Base-by-base conservation (phyloP, 2,113 vertebrate genomes). In the Heterocephalus glaber region DNA sequence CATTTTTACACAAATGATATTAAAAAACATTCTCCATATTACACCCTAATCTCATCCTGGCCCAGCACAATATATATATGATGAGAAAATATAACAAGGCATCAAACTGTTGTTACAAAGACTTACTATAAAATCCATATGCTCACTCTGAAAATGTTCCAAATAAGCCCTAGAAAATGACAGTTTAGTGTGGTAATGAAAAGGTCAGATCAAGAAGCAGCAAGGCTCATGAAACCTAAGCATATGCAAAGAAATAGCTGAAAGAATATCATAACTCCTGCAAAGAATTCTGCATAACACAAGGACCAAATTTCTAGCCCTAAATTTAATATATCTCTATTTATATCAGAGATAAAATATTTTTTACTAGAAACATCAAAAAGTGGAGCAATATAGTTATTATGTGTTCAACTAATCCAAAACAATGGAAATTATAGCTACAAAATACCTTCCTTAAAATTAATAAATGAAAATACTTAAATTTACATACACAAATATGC, bases 121-220 rank as follows among this genome's bases (percentile, higher is more conserved):
- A 85, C 92, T 96, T 85, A 93, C 89, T 97, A 96, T 93, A 97
- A 97, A 96, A 96, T 86, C 96, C 97, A 97, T 96, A 97, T 96
- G 96, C 81, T 95, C 54, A 49, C n/a, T 93, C 84, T 97, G 96
- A 95, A 95, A 87, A 92, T 90, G 41, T 94, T 97, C 96, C 96
- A 97, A 95, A 95, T 66, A 92, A 97, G 87, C 33, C 49, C 68
- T 83, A 95, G 84, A 93, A 96, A 90, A 54, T 94, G 96, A 89
- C 65, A 91, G 84, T 96, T 96, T 98, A 90, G 95, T 90, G 72
- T 92, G 58, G 85, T 83, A 95, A 52, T 95, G 87, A 96, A 94
- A 96, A 95, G 97, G 90, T 96, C 95, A 96, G 95, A 95, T 95
- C 85, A 90, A 95, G 95, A 90, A 68, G 77, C 60, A 89, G 41